Evolutionary conservation across 2,888 invertebrate species (phyloP), one percentile per base, ranked within the genome.

Genomic region (Drosophila mulleri): DNA sequence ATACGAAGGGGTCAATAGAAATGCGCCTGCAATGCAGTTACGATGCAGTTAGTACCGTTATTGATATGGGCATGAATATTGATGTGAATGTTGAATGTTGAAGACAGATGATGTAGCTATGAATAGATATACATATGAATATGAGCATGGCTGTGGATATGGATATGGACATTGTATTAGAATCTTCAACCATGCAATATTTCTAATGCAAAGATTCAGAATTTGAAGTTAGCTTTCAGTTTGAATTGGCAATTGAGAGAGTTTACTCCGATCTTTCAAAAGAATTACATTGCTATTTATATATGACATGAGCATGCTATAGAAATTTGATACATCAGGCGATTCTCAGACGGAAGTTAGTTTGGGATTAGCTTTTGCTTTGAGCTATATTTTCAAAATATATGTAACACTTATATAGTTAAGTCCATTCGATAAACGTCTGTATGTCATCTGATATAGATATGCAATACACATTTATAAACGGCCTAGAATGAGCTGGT

Each of bases 1-100:
- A 93, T 97, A 96, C 60, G 97, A 97, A 47, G 97, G 97, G 52
- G 97, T 97, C 84, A 97, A 94, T 57, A 97, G 95, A 92, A 97
- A 97, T 45, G 97, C 97, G 56, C 95, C 95, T 93, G 90, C 83
- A 93, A 50, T 32, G 48, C 48, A 87, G 83, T 70, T 64, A 11
- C 32, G 59, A 63, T 75, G 59, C 52, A 45, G 69, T 62, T 65
- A 57, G 57, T 57, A 44, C 54, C 20, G 54, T 37, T 54, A 37
- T 29, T 18, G 16, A 26, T 47, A 23, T 26, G 12, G 8, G n/a
- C 26, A 47, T 26, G n/a, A 2, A 29, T 29, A 6, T 29, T 7
- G 45, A 23, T 23, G 26, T 29, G 9, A n/a, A n/a, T n/a, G n/a
- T n/a, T n/a, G n/a, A n/a, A n/a, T n/a, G n/a, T n/a, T 26, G 4